Percentiles rank a stretch among this genome's conserved stretches.
These are phyloP conservation scores for Nesogale talazaci DNA, from an alignment of 2,113 vertebrate species.

Conservation along the genomic window DNA sequence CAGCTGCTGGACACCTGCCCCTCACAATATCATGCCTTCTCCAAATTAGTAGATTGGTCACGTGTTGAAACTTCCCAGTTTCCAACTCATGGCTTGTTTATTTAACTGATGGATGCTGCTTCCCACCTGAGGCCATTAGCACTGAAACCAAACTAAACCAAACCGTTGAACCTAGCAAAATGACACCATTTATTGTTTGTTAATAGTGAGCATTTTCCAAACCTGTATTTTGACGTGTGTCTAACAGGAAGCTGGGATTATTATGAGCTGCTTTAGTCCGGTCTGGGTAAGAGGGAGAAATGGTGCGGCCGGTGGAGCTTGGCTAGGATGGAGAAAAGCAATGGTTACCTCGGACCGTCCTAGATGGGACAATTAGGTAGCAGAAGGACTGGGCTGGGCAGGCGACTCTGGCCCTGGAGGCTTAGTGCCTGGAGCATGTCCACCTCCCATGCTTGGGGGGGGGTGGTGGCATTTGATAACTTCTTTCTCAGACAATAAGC, in stretches of 20 bases:
- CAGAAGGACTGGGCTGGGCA: constrained; percentile 39
- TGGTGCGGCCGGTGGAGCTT: constrained; percentile 8
- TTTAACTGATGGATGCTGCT: constrained; percentile 83
- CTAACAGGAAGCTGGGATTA: constrained; percentile 66
- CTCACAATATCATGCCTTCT: constrained; percentile 53
- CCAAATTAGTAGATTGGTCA: constrained; percentile 82
- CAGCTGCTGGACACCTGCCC: constrained; percentile 1
- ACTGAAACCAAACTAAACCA: constrained; percentile 82
- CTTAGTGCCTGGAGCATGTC: constrained; percentile 27
- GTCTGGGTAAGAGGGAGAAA: constrained; percentile 46
- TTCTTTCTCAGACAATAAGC: constrained; percentile 78
- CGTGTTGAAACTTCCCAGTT: constrained; percentile 80
- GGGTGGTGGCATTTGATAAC: constrained; percentile 71
- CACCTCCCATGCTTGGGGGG: constrained; percentile 17
- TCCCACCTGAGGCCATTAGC: constrained; percentile 80
- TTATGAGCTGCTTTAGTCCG: background rate
- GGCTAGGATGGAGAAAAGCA: constrained; percentile 28
- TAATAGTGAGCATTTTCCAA: constrained; percentile 77
- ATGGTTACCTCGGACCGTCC: background rate
- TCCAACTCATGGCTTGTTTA: constrained; percentile 81
- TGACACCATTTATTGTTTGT: constrained; percentile 79
- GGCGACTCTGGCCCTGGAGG: constrained; percentile 32
- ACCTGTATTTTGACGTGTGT: constrained; percentile 79
- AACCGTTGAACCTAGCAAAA: constrained; percentile 81
- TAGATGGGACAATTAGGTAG: constrained; percentile 34